Conservation (phyloP, 2,797 vertebrate species). For the Tympanoctomys barrerae region DNA sequence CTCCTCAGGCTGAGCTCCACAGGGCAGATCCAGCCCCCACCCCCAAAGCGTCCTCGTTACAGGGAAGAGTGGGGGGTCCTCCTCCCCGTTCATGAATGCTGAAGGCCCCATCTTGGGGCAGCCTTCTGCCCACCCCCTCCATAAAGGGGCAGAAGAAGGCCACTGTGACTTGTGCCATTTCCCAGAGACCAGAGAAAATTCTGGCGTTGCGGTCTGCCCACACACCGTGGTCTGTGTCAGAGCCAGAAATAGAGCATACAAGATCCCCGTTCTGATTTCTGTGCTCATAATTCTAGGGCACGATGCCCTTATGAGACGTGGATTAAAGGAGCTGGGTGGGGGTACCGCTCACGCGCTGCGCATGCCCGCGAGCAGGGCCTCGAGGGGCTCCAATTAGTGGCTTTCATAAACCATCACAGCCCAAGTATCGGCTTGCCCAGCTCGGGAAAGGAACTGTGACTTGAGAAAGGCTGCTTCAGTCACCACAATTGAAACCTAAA, state of each 20-base stretch:
- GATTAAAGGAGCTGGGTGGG: not conserved
- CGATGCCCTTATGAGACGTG: conserved; percentile 73
- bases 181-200: conserved; percentile 56
- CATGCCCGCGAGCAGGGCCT: not conserved
- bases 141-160: not conserved
- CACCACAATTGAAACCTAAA: not conserved
- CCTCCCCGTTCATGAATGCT: not conserved
- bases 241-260: conserved; percentile 76
- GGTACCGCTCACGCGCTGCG: not conserved
- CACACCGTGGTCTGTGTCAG: conserved; percentile 61
- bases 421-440: not conserved
- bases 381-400: not conserved
- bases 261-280: conserved; percentile 74
- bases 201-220: conserved; percentile 60
- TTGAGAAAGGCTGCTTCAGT: not conserved
- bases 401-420: not conserved
- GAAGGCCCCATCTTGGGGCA: not conserved
- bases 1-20: not conserved
- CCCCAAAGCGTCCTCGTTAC: rapidly evolving
- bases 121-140: rapidly evolving
- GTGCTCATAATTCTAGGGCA: conserved; percentile 74
- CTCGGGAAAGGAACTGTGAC: not conserved
- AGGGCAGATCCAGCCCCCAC: too few relatives aligned
- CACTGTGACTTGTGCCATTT: conserved; percentile 44
- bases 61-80: rapidly evolving